Conservation (phyloP, 2,888 invertebrate genomes). For the Dioctria linearis region DNA sequence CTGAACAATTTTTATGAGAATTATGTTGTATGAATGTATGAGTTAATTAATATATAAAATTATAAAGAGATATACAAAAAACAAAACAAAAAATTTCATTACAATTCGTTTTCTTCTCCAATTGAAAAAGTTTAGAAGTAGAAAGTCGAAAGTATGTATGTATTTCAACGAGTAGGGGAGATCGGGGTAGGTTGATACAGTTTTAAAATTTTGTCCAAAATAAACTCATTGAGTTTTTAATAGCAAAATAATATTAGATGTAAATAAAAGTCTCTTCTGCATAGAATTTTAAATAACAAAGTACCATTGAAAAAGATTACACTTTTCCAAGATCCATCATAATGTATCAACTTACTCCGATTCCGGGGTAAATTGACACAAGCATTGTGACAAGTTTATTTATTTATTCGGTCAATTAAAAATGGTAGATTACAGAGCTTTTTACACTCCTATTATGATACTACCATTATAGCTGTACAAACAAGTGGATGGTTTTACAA, state of each 20-base stretch:
- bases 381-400: no score
- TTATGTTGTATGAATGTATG: constrained; percentile 37
- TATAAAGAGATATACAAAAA: constrained; percentile 23
- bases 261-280: neutral
- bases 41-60: constrained; percentile 34
- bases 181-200: neutral
- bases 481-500: no score
- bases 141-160: neutral
- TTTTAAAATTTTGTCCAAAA: neutral
- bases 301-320: no score
- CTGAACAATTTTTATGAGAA: constrained; percentile 38
- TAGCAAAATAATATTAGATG: neutral
- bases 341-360: no score
- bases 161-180: neutral
- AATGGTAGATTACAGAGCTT: no score
- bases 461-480: no score
- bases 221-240: neutral
- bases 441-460: no score
- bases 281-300: neutral
- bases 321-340: no score
- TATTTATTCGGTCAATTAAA: no score
- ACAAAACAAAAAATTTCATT: neutral
- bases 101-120: neutral
- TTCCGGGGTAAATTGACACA: no score
- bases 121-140: neutral